Evolutionary conservation across 2,113 vertebrate species (phyloP).

Genomic region (Perca flavescens): DNA sequence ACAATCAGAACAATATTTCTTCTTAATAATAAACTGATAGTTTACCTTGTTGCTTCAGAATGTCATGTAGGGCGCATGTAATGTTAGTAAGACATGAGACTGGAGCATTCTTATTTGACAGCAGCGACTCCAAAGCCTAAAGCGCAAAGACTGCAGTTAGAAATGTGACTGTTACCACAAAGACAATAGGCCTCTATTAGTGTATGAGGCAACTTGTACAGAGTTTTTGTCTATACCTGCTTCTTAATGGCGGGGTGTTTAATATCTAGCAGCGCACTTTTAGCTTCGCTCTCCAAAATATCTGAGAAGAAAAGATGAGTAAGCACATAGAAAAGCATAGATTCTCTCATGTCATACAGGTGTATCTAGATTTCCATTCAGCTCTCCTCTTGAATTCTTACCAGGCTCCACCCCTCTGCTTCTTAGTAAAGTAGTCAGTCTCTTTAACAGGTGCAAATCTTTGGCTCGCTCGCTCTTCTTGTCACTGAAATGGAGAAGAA

Average conservation of each 20-base stretch:
- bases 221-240: slow-evolving; percentile 85
- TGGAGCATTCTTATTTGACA: slow-evolving; percentile 88
- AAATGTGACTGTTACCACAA: neutral
- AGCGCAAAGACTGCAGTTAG: slow-evolving; percentile 40
- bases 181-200: neutral
- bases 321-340: neutral
- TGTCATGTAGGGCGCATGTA: slow-evolving; percentile 86
- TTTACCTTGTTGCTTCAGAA: slow-evolving; percentile 90
- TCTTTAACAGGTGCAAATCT: slow-evolving; percentile 96
- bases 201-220: neutral
- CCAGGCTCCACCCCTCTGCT: slow-evolving; percentile 85
- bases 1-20: neutral
- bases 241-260: slow-evolving; percentile 96
- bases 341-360: neutral
- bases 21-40: neutral
- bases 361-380: neutral
- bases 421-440: slow-evolving; percentile 87
- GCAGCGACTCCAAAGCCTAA: slow-evolving; percentile 93
- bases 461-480: slow-evolving; percentile 98
- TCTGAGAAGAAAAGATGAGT: slow-evolving; percentile 77
- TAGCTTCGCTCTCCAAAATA: slow-evolving; percentile 90
- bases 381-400: slow-evolving; percentile 65
- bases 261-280: slow-evolving; percentile 92
- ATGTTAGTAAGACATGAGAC: slow-evolving; percentile 90
- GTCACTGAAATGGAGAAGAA: slow-evolving; percentile 83